Percentiles rank a stretch among this genome's conserved stretches.
phyloP scores from a whole-genome alignment of 2,113 vertebrate species.

The Pyrgilauda ruficollis region DNA sequence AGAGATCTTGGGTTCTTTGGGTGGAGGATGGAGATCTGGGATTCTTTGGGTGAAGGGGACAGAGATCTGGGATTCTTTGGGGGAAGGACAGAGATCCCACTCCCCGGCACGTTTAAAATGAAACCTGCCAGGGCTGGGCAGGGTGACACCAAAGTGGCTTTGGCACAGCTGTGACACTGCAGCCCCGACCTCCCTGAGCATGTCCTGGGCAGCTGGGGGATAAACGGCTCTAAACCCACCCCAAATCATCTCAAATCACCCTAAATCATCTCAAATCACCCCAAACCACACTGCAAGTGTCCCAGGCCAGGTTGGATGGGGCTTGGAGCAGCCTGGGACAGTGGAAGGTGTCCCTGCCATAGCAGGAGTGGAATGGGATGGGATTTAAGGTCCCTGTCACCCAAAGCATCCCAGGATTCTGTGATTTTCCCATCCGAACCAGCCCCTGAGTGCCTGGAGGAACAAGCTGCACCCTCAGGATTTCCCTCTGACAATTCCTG shows the following conservation, averaged over 20 bases:
- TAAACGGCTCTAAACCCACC: neutral
- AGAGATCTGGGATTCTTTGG: neutral
- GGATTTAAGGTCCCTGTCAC: rapidly evolving
- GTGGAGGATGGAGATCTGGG: neutral
- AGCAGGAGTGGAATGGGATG: neutral
- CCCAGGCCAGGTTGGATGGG: neutral
- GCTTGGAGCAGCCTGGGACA: neutral
- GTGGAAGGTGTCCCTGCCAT: neutral
- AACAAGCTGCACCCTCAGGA: rapidly evolving
- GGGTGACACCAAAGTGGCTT: neutral
- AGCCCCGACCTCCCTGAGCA: rapidly evolving
- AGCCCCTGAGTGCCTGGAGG: rapidly evolving
- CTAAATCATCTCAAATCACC: neutral
- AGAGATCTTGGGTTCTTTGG: neutral
- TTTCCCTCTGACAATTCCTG: rapidly evolving
- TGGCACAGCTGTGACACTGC: neutral
- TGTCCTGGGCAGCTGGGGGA: neutral
- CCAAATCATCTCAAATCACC: neutral
- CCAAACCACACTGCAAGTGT: neutral
- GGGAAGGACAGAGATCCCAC: neutral
- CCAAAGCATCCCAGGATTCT: neutral
- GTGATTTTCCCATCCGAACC: neutral
- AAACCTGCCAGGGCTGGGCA: neutral
- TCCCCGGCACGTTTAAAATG: neutral
- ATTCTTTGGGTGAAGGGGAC: neutral